phyloP scores from a whole-genome alignment of 2,113 vertebrate species.

The Apeltes quadracus region DNA sequence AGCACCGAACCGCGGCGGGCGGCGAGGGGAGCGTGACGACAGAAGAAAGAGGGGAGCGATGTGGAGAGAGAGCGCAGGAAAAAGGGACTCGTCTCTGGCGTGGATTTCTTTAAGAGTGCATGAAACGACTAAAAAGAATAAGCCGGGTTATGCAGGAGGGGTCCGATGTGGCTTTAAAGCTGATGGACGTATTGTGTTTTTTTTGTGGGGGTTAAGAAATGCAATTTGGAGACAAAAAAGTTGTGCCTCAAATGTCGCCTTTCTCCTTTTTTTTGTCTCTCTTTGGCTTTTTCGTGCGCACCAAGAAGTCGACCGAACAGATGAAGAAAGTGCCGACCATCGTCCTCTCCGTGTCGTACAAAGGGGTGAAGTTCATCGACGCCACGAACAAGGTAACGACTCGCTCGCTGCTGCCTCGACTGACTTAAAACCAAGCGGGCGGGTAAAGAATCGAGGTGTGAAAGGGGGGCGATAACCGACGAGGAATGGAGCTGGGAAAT shows the following conservation, averaged over 20 bases:
- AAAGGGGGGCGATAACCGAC: slow-evolving; percentile 19
- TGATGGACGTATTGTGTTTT: too few species aligned
- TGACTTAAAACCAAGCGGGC: slow-evolving; percentile 8
- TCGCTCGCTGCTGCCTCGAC: not conserved
- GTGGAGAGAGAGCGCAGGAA: slow-evolving; percentile 10
- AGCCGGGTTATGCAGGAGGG: not conserved
- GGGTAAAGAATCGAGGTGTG: slow-evolving; percentile 26
- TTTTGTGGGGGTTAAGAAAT: slow-evolving; percentile 23
- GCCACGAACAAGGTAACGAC: slow-evolving; percentile 95
- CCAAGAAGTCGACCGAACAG: slow-evolving; percentile 98
- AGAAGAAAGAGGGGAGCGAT: slow-evolving; percentile 22
- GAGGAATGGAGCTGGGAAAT: slow-evolving; percentile 20
- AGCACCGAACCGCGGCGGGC: slow-evolving; percentile 36
- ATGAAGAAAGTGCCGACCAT: slow-evolving; percentile 99
- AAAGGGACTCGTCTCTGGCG: slow-evolving; percentile 9
- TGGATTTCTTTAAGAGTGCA: slow-evolving; percentile 38
- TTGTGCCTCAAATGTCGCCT: slow-evolving; percentile 21
- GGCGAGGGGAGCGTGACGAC: slow-evolving; percentile 10
- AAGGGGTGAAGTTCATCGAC: slow-evolving; percentile 99
- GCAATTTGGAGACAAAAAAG: not conserved
- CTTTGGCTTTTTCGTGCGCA: slow-evolving; percentile 34
- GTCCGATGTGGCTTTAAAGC: slow-evolving; percentile 10
- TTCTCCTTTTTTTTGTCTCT: slow-evolving; percentile 5
- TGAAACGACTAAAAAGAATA: slow-evolving; percentile 48
- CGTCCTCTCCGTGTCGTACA: slow-evolving; percentile 97